Percentiles rank a stretch among this genome's conserved stretches.
phyloP scores from a whole-genome alignment of 2,888 invertebrate species.

The Xestia c-nigrum region DNA sequence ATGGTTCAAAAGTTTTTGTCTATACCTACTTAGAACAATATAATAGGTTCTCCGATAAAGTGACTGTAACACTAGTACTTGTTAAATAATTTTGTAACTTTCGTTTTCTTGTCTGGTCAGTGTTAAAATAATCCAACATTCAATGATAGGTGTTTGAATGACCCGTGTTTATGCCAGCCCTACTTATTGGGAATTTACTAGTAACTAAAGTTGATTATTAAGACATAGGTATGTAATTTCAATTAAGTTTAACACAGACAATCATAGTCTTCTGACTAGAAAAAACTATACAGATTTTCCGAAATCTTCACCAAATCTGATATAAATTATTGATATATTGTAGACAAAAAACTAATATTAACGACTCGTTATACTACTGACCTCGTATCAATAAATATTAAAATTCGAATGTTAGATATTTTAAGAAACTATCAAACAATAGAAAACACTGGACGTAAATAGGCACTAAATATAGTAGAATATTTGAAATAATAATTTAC shows the following conservation, averaged over 20 bases:
- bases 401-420: slow-evolving; percentile 84
- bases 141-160: slow-evolving; percentile 14
- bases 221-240: slow-evolving; percentile 70
- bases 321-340: slow-evolving; percentile 74
- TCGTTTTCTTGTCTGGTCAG: slow-evolving; percentile 31
- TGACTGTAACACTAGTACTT: slow-evolving; percentile 6
- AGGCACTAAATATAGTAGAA: slow-evolving; percentile 85
- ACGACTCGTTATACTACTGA: slow-evolving; percentile 85
- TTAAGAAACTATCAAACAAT: slow-evolving; percentile 84
- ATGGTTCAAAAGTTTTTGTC: slow-evolving; percentile 54
- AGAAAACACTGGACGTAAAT: slow-evolving; percentile 87
- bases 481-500: slow-evolving; percentile 87
- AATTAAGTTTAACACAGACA: slow-evolving; percentile 82
- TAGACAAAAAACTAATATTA: slow-evolving; percentile 78
- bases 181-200: slow-evolving; percentile 54
- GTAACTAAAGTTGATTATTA: slow-evolving; percentile 63
- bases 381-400: slow-evolving; percentile 89
- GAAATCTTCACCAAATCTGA: slow-evolving; percentile 80
- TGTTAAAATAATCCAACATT: slow-evolving; percentile 48
- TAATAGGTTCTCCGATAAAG: slow-evolving; percentile 29
- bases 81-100: slow-evolving; percentile 6
- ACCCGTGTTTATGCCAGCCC: slow-evolving; percentile 59
- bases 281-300: slow-evolving; percentile 84
- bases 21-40: slow-evolving; percentile 45
- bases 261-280: slow-evolving; percentile 89